Base-by-base conservation (phyloP, 2,797 vertebrate species). In the Darevskia mixta region DNA sequence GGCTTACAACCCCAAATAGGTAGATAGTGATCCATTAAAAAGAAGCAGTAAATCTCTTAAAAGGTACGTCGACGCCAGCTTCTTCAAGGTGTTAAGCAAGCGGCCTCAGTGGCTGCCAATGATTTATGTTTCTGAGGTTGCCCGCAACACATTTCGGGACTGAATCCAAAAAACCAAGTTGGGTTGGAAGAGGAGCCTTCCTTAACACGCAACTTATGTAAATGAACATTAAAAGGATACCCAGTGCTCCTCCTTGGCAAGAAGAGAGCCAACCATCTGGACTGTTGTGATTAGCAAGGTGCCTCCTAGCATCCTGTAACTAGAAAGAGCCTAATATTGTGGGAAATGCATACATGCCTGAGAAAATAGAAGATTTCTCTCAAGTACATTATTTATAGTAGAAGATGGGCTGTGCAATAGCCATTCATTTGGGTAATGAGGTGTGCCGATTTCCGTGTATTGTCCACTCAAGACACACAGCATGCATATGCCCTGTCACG, bases 351-450 rank as follows among this genome's bases (percentile, higher is more conserved):
- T 55, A 92, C 81, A 92, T 72, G 80, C 38, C 90, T 38, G 83
- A 90, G 86, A 45, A 80, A 92, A 91, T 49, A 25, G 84, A 90
- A 80, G 83, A 83, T 87, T 94, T 92, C 85, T 93, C 92, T 93
- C 95, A 94, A 80, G 87, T 88, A 27, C 80, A 58, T 81, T 95
- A 92, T 93, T 93, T 94, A 95, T 95, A 93, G 89, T 89, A 86
- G 77, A 94, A 94, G 90, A 90, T 94, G 85, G 76, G 61, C 79
- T 87, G 35, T 75, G 72, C 85, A 93, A 92, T 91, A 92, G 85
- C 85, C 92, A 91, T 93, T 94, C 92, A 92, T 95, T 94, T 94
- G 95, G 90, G 94, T 93, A 95, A 95, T 93, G 94, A 96, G 87
- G 92, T 94, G 83, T 94, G 86, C 85, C 93, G 87, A 92, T 90